Conservation (phyloP, 2,797 vertebrate species). For the Poliocrania exsul region DNA sequence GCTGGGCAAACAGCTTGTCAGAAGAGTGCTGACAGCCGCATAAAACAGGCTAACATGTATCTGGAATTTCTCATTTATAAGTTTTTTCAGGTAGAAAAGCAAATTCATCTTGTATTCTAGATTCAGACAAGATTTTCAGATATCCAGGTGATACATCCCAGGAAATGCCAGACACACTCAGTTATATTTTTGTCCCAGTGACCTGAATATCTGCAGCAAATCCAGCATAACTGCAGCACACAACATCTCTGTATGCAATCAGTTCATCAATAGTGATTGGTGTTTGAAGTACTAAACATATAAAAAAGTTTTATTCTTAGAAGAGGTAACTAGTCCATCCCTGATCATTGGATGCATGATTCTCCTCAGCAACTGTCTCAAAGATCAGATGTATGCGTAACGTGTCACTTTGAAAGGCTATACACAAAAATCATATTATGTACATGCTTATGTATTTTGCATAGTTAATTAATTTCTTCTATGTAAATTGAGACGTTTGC, state of each 20-base stretch:
- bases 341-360: not conserved
- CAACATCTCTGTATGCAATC: not conserved
- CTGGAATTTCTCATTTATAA: not conserved
- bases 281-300: not conserved
- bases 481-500: not conserved
- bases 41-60: not conserved
- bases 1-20: not conserved
- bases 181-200: not conserved
- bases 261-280: not conserved
- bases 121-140: not conserved
- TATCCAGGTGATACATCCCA: not conserved
- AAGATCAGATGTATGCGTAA: not conserved
- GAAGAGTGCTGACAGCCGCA: not conserved
- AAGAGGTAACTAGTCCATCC: not conserved
- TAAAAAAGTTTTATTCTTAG: not conserved
- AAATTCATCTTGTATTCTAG: not conserved
- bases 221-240: not conserved
- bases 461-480: not conserved
- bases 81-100: not conserved
- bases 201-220: not conserved
- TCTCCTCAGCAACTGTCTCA: not conserved
- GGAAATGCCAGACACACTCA: not conserved
- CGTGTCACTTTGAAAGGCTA: not conserved
- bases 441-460: not conserved
- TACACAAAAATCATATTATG: not conserved